Base-by-base conservation (phyloP, 2,797 vertebrate genomes). In the Macropus fuliginosus region DNA sequence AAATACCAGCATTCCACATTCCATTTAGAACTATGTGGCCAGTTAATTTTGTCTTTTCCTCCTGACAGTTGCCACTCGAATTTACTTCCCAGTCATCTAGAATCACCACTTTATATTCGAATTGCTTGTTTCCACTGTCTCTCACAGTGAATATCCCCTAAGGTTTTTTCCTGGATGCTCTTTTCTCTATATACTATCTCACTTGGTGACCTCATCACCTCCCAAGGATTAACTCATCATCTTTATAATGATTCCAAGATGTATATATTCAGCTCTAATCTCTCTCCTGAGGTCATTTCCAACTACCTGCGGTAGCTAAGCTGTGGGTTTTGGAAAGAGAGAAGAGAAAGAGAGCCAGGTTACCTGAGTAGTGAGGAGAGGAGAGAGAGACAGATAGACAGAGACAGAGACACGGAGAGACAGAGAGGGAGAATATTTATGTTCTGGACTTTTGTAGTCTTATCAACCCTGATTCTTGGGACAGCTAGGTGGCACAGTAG, bases 161-260 rank as follows among this genome's bases (percentile, higher is more conserved):
- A 81, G 74, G 74, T 81, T 46, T 81, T 46, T 81, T 81, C 74
- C 21, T 27, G 40, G 74, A 81, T 81, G 9, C 40, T 81, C 74
- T 81, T 81, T 81, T 81, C 40, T 46, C 40, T 81, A 8, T 81
- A 21, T 74, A 74, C 8, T 81, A 46, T 10, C 29, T 74, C n/a
- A 74, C n/a, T 40, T 40, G 62, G 66, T 1, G n/a, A 81, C 74
- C 74, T 81, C n/a, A 81, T 81, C 40, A 81, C 40, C 74, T 81
- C 40, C 40, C 21, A 46, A 81, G 74, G 18, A 81, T 81, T 81
- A 40, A 81, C 46, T 81, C 46, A 81, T 81, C 74, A 46, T 81
- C 74, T 81, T 81, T 81, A 81, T 81, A 81, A 81, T 46, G 74
- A 81, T 81, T 81, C 74, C 40, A 81, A 81, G 74, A 81, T 81